Evolutionary conservation across 2,797 vertebrate genomes (phyloP).

Genomic region (Eleutherodactylus coqui): DNA sequence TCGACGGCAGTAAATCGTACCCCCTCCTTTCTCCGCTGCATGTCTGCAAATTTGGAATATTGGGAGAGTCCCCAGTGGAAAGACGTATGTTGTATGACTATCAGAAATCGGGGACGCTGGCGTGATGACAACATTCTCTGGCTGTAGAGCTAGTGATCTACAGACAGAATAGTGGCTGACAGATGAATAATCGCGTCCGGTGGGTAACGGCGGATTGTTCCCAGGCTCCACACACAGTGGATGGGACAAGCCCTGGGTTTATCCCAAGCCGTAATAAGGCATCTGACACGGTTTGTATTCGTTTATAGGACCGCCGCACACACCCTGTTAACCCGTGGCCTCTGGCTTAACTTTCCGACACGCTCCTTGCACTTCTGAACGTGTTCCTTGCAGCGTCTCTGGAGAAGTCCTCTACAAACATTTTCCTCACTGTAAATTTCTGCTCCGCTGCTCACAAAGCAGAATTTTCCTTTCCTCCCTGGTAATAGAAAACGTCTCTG

Average conservation of each 20-base stretch:
- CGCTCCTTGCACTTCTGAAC: constrained; percentile 1
- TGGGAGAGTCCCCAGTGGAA: background rate
- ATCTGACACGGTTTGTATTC: background rate
- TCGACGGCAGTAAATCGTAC: background rate
- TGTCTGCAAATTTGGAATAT: background rate
- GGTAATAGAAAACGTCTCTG: background rate
- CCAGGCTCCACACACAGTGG: background rate
- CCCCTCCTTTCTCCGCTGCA: background rate
- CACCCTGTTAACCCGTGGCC: background rate
- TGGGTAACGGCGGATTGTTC: background rate
- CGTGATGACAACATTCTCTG: background rate
- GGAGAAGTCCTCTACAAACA: background rate
- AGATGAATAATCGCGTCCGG: background rate
- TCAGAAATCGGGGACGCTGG: constrained; percentile 8
- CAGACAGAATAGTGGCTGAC: background rate
- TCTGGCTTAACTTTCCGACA: background rate
- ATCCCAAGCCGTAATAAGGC: background rate
- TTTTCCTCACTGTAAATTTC: background rate
- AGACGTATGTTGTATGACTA: background rate
- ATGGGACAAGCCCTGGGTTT: background rate
- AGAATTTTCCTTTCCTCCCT: background rate
- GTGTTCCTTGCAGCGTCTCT: background rate
- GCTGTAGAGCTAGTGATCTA: background rate
- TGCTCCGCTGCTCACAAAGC: background rate
- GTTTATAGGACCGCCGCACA: background rate